Base-by-base conservation (phyloP, 2,113 vertebrate species). In the Plectropomus leopardus region DNA sequence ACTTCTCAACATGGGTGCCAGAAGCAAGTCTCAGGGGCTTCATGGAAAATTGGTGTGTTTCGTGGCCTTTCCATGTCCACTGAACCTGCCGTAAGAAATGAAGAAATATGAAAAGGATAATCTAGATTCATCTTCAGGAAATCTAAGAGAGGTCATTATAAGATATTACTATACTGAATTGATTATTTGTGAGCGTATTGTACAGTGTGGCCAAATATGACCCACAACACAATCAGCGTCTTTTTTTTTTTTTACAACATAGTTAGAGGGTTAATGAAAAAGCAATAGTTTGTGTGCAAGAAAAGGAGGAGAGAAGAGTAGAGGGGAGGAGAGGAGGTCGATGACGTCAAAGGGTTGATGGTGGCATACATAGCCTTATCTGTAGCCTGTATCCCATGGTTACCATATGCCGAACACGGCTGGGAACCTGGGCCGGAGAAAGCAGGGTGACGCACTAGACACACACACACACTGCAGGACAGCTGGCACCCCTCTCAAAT, bases 321-420 rank as follows among this genome's bases (percentile, higher is more conserved):
- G 42, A 50, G 44, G 54, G 73, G n/a, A 63, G 9, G 53, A 67
- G 30, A 76, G 30, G 32, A 64, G 50, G 70, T 71, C 69, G 64
- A 55, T 92, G 89, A 92, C 90, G 87, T 88, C 88, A 90, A 89
- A 78, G 61, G 60, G 60, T 78, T 82, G 80, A 72, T 84, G 83
- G 90, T 87, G 88, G 84, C 83, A 81, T 72, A 48, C 61, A 68
- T 85, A 81, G 42, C 71, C 72, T 89, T 91, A 89, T 89, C 87
- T 88, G 85, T 72, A 72, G 93, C 88, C 77, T 80, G 89, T 87
- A 86, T 93, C 91, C 91, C 88, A 92, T 92, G 91, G 90, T 92
- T 90, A 92, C 93, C 94, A 95, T 95, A 95, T 95, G 95, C 90
- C 87, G 74, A 75, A 87, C 90, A 87, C 86, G 87, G 90, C 92